Evolutionary conservation across 2,888 invertebrate species (phyloP).

Genomic region (Timandra comae): DNA sequence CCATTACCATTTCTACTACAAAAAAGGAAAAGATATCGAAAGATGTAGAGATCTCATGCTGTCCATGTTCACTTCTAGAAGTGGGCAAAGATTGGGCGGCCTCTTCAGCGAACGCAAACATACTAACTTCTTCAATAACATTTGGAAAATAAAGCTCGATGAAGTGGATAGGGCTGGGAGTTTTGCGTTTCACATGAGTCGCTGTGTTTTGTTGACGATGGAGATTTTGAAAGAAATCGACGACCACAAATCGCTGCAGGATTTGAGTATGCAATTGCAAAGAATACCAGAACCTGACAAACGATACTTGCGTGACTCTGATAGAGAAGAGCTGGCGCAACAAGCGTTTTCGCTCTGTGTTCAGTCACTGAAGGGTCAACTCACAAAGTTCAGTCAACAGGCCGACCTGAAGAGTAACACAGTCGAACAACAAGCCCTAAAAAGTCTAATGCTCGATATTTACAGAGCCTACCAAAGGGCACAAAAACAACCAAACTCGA

Average conservation of each 20-base stretch:
- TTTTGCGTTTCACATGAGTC: conserved; percentile 93
- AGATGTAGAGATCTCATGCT: conserved; percentile 84
- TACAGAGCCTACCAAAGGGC: conserved; percentile 83
- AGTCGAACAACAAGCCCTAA: conserved; percentile 65
- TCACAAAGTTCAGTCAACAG: conserved; percentile 72
- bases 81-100: conserved; percentile 83
- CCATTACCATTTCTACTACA: conserved; percentile 87
- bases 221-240: conserved; percentile 87
- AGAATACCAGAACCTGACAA: conserved; percentile 91
- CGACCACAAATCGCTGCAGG: conserved; percentile 87
- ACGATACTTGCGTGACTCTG: conserved; percentile 90
- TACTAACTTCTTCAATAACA: conserved; percentile 93
- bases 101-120: conserved; percentile 90
- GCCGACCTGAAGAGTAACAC: conserved; percentile 62
- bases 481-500: conserved; percentile 77
- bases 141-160: conserved; percentile 92
- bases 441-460: conserved; percentile 73
- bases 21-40: conserved; percentile 80
- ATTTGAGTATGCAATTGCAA: conserved; percentile 86
- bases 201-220: conserved; percentile 87
- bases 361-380: conserved; percentile 80
- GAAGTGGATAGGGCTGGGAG: conserved; percentile 96
- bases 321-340: conserved; percentile 87
- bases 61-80: conserved; percentile 80
- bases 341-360: conserved; percentile 86